Percentiles rank a stretch among this genome's conserved stretches.
phyloP scores from a whole-genome alignment of 2,888 invertebrate species.

The Cantharis rufa region DNA sequence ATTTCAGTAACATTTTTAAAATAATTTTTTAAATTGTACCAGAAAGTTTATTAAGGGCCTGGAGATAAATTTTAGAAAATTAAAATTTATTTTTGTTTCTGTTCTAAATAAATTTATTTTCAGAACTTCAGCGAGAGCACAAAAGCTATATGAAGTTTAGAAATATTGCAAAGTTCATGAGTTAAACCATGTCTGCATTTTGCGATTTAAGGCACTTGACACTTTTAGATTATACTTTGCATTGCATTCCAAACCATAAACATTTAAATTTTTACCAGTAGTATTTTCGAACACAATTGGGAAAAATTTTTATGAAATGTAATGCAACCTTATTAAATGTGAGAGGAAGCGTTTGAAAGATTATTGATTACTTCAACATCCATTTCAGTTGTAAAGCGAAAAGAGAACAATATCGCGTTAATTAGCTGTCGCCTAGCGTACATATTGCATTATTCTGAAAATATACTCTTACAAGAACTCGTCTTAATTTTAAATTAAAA shows the following conservation, averaged over 20 bases:
- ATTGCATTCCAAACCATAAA: neutral
- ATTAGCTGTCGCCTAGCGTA: conserved; percentile 35
- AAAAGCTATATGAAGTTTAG: neutral
- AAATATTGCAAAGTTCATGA: neutral
- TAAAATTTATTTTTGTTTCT: neutral
- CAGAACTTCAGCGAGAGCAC: neutral
- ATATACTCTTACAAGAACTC: conserved; percentile 36
- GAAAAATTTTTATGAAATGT: neutral
- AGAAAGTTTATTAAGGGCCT: neutral
- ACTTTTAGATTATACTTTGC: neutral
- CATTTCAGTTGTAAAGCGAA: conserved; percentile 17
- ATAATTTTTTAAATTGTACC: neutral
- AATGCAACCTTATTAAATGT: neutral
- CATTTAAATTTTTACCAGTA: neutral
- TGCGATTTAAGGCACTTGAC: neutral
- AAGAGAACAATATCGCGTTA: conserved; percentile 35
- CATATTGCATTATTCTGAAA: conserved; percentile 36
- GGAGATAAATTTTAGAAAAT: neutral
- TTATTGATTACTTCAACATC: neutral
- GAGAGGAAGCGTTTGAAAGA: neutral
- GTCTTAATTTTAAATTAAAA: conserved; percentile 41
- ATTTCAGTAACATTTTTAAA: neutral
- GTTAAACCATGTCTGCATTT: neutral
- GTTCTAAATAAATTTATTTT: neutral
- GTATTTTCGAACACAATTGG: neutral